Evolutionary conservation across 1,140 invertebrate genomes (phyloP), one percentile per base, ranked within the genome.

Genomic region (Plodia interpunctella): DNA sequence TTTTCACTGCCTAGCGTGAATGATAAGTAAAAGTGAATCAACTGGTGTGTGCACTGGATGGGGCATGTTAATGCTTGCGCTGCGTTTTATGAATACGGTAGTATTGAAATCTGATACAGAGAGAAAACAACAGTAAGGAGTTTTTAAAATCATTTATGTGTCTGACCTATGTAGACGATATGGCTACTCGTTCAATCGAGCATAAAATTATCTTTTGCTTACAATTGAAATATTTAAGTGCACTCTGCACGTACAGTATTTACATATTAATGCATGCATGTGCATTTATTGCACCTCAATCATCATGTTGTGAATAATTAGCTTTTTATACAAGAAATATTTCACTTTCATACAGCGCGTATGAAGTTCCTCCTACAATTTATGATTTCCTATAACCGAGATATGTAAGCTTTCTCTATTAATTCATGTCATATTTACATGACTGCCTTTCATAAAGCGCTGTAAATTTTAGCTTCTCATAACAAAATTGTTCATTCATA

Each of bases 21-120:
- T 72, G 61, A 66, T 62, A 71, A 74, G 76, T 79, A 77, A 79
- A 79, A 77, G 76, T 77, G 69, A 77, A 53, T 53, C 51, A 53
- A 53, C 8, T 25, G 21, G n/a, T 25, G 51, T 53, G 51, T 53
- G 51, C 15, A 15, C 5, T 28, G 20, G n/a, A 11, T 8, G 18
- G 5, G 19, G 51, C 51, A 53, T 53, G 25, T 25, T 21, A 53
- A 53, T 44, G 38, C 10, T n/a, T 44, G 38, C 2, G 2, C 2
- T 44, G 38, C 10, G 13, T 15, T 44, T 44, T 15, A n/a, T 15
- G 38, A 44, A 44, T n/a, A n/a, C n/a, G n/a, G n/a, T n/a, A n/a
- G n/a, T n/a, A n/a, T n/a, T n/a, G n/a, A n/a, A n/a, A n/a, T n/a
- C n/a, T n/a, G n/a, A n/a, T n/a, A n/a, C n/a, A n/a, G n/a, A n/a